phyloP scores from a whole-genome alignment of 1,140 invertebrate genomes.

The Halyomorpha halys region DNA sequence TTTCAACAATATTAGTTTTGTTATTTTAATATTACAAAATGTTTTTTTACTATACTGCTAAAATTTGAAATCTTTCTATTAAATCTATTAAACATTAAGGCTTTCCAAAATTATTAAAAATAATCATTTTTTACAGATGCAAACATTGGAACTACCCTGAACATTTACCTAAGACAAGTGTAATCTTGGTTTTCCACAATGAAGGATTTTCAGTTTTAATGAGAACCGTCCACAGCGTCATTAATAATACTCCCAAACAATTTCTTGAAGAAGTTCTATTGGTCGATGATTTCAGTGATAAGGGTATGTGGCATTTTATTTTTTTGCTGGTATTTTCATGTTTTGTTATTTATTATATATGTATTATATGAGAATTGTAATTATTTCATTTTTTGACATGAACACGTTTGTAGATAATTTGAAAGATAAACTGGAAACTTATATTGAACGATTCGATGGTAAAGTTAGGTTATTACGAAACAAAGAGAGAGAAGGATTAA shows the following conservation, averaged over 20 bases:
- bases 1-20: no score
- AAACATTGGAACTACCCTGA: conserved; percentile 93
- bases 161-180: conserved; percentile 78
- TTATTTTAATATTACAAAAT: no score
- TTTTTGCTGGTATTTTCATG: no score
- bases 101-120: not conserved
- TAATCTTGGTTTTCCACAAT: conserved; percentile 98
- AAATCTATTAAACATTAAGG: no score
- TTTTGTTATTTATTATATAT: no score
- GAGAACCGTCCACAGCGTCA: conserved; percentile 91
- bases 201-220: conserved; percentile 92
- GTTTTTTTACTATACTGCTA: no score
- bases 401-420: conserved; percentile 56
- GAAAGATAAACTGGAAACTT: conserved; percentile 77
- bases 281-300: conserved; percentile 96
- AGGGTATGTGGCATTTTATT: conserved; percentile 45
- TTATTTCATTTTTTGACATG: no score
- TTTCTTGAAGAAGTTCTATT: conserved; percentile 91
- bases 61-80: no score
- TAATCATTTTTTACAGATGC: conserved; percentile 48
- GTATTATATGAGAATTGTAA: no score
- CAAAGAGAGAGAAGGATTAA: conserved; percentile 76
- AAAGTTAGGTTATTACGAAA: conserved; percentile 85
- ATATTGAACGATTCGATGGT: conserved; percentile 75
- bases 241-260: conserved; percentile 81